A percentile compares a stretch with the other conserved stretches of the same genome.
phyloP scores from a whole-genome alignment of 1,140 invertebrate genomes.

The Tribolium madens region DNA sequence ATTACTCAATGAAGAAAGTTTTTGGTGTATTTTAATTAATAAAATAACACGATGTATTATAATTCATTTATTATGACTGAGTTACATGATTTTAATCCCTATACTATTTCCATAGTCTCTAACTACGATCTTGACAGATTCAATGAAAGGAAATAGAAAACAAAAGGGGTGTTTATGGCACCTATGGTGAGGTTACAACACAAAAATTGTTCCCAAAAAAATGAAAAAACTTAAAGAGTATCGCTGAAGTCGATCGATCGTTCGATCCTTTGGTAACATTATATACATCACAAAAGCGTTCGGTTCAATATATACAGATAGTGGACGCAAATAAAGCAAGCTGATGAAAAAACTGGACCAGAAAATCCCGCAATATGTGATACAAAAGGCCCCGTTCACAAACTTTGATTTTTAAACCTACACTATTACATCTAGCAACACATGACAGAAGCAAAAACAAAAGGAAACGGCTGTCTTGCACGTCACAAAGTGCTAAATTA shows the following conservation, averaged over 20 bases:
- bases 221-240: constrained; percentile 47
- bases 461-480: constrained; percentile 30
- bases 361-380: constrained; percentile 35
- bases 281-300: constrained; percentile 51
- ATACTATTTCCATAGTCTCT: constrained; percentile 13
- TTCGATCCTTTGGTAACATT: constrained; percentile 51
- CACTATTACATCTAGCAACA: constrained; percentile 24
- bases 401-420: constrained; percentile 25
- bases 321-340: constrained; percentile 46
- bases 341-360: constrained; percentile 27
- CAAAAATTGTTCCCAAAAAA: constrained; percentile 49
- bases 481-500: neutral
- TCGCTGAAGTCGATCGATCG: constrained; percentile 55
- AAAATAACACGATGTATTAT: neutral
- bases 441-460: constrained; percentile 28
- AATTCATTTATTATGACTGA: constrained; percentile 46
- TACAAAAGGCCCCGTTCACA: constrained; percentile 35
- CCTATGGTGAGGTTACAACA: constrained; percentile 45
- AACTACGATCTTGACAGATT: constrained; percentile 28
- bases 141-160: constrained; percentile 33
- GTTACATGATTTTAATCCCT: constrained; percentile 43
- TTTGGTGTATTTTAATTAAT: neutral
- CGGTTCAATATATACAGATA: constrained; percentile 56
- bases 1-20: constrained; percentile 17
- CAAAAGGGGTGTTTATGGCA: constrained; percentile 49